A percentile compares a stretch with the other conserved stretches of the same genome.
phyloP scores from a whole-genome alignment of 2,797 vertebrate genomes.

The Cyclura pinguis region DNA sequence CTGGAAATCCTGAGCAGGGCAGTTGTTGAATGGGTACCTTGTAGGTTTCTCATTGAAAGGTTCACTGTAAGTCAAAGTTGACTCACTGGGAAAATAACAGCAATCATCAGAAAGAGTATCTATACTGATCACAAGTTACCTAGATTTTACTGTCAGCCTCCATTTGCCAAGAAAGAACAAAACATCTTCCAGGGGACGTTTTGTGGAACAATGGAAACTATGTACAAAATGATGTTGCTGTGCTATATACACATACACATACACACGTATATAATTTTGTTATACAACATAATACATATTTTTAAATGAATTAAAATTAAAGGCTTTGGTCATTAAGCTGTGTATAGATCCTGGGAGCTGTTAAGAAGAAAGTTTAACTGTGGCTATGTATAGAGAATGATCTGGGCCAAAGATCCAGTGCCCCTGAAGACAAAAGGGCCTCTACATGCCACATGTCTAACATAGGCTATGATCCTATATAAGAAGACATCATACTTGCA shows the following conservation, averaged over 20 bases:
- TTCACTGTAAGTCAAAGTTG: no score
- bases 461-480: no score
- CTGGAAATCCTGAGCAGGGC: no score
- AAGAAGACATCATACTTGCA: no score
- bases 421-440: not conserved
- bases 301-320: not conserved
- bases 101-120: not conserved
- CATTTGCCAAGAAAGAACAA: not conserved
- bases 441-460: not conserved
- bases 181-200: conserved; percentile 27
- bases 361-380: not conserved
- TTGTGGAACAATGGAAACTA: not conserved
- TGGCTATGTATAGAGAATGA: not conserved
- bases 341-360: not conserved
- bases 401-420: not conserved
- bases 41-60: no score
- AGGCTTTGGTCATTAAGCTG: not conserved
- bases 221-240: not conserved
- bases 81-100: no score
- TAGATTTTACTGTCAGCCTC: conserved; percentile 31
- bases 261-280: no score
- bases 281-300: not conserved
- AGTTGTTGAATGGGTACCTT: no score
- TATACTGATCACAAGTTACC: conserved; percentile 37
- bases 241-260: not conserved